These are phyloP conservation scores for Pyrochroa serraticornis DNA, from an alignment of 2,888 invertebrate genomes.

Conservation along the genomic window DNA sequence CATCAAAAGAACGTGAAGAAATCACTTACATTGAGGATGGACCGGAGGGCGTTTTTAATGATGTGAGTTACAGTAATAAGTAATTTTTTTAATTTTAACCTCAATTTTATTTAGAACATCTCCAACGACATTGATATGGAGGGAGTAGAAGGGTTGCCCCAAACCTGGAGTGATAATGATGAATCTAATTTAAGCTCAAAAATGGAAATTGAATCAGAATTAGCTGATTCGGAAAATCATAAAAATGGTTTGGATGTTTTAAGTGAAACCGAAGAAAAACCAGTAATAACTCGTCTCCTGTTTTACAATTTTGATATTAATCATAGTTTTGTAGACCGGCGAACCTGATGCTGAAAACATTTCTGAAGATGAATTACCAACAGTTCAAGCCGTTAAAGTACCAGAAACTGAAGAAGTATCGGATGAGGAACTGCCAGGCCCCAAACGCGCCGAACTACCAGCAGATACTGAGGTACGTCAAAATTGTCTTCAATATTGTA, in stretches of 20 bases:
- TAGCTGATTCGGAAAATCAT: constrained; percentile 27
- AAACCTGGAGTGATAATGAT: too few relatives aligned
- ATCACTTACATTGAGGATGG: constrained; percentile 22
- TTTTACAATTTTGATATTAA: constrained; percentile 1
- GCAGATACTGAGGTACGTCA: constrained; percentile 69
- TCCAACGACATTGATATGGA: background rate
- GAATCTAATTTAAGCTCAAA: too few relatives aligned
- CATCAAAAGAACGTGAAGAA: constrained; percentile 36
- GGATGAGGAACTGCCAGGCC: constrained; percentile 76
- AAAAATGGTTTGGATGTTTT: constrained; percentile 4
- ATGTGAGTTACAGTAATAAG: too few relatives aligned
- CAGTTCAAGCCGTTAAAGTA: constrained; percentile 74
- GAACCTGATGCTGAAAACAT: constrained; percentile 85
- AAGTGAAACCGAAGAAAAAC: constrained; percentile 28
- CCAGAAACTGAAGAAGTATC: constrained; percentile 85
- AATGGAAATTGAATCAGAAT: too few relatives aligned
- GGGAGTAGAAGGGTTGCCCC: background rate
- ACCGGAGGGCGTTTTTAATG: too few relatives aligned
- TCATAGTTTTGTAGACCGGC: constrained; percentile 52
- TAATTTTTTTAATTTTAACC: background rate
- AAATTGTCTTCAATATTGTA: constrained; percentile 3
- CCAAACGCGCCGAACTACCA: constrained; percentile 72
- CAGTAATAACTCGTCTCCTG: constrained; percentile 10
- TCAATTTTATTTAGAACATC: constrained; percentile 6
- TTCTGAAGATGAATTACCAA: constrained; percentile 82